Conservation (phyloP, 2,888 invertebrate species). For the Dicranocentrus wangi region DNA sequence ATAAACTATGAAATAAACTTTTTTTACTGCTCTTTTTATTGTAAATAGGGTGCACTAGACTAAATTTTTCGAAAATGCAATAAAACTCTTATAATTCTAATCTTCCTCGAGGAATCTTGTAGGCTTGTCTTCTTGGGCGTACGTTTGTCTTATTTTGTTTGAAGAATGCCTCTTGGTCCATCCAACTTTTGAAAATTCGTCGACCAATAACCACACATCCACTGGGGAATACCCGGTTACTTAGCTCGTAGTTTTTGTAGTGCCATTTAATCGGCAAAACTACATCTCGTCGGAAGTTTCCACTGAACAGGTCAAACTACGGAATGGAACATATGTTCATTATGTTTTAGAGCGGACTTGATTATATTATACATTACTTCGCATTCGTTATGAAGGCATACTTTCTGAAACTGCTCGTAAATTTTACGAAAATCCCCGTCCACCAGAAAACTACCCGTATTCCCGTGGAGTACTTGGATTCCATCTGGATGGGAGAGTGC, state of each 20-base stretch:
- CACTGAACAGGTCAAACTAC: neutral
- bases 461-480: slow-evolving; percentile 1
- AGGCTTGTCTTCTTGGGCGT: too few relatives aligned
- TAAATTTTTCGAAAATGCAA: too few relatives aligned
- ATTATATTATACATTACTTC: too few relatives aligned
- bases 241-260: neutral
- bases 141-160: too few relatives aligned
- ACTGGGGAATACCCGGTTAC: neutral
- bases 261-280: neutral
- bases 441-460: neutral
- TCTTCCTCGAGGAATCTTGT: too few relatives aligned
- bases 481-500: neutral
- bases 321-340: too few relatives aligned
- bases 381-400: too few relatives aligned
- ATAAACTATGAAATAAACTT: too few relatives aligned
- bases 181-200: neutral
- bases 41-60: too few relatives aligned
- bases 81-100: too few relatives aligned
- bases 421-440: neutral
- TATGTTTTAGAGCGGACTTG: too few relatives aligned
- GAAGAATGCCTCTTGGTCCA: neutral
- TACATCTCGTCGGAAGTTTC: neutral
- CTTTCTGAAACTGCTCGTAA: neutral
- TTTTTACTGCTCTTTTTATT: too few relatives aligned
- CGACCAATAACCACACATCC: neutral